Base-by-base conservation (phyloP, 2,797 vertebrate species). In the Rhinoraja longicauda region DNA sequence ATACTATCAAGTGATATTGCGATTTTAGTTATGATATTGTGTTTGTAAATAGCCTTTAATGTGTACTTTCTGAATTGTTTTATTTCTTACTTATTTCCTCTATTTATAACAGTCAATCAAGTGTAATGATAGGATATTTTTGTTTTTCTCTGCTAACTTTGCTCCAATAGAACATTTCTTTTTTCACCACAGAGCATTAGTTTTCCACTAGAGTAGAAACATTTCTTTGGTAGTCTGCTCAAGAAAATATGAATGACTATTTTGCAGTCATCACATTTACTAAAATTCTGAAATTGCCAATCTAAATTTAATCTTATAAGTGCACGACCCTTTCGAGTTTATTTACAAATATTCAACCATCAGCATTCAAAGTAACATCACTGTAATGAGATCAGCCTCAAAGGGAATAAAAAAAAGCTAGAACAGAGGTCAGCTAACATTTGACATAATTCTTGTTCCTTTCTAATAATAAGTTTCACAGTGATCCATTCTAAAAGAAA, bases 381-480 rank as follows among this genome's bases (percentile, higher is more conserved):
- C 45, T 2, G 79, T 82, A 45, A 82, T 84, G 81, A 84, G 26
- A 84, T 59, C 57, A 24, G 7, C 53, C 81, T 59, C 29, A 26
- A n/a, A n/a, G 29, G 81, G 53, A 59, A 59, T n/a, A 64, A n/a
- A 84, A 84, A 62, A 59, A 59, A 84, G 53, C 57, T 59, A 57
- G 53, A 10, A 12, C 26, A n/a, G n/a, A 13, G 26, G 26, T 59
- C 81, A 10, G 81, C 24, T 15, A 26, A 53, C 29, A 62, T 62
- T 84, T 84, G 81, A 84, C 81, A 84, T 84, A 57, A 29, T n/a
- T n/a, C 81, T 84, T 84, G 81, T 59, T 62, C 81, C 26, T 59
- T 84, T 59, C 84, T 59, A 84, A 84, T 29, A 84, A 81, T 84
- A 6, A 84, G 29, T 84, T 29, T 84, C 81, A n/a, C 81, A 84